phyloP scores from a whole-genome alignment of 2,888 invertebrate species.

The Hofmannophila pseudospretella region DNA sequence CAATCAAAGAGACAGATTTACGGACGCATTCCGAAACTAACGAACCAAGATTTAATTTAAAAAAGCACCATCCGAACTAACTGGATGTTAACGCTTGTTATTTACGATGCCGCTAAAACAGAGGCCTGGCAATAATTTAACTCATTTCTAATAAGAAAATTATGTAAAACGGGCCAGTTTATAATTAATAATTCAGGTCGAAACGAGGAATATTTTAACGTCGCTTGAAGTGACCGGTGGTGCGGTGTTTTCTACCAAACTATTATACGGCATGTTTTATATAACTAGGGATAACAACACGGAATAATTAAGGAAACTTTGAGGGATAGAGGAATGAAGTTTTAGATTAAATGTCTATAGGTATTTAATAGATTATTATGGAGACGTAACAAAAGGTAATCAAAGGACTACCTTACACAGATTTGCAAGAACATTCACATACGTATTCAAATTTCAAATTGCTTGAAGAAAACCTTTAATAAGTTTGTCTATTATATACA shows the following conservation, averaged over 20 bases:
- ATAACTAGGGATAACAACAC: constrained; percentile 1
- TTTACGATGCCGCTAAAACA: constrained; percentile 73
- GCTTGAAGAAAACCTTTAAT: too few relatives aligned
- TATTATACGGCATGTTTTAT: constrained; percentile 3
- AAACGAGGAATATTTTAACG: constrained; percentile 47
- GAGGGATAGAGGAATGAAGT: too few relatives aligned
- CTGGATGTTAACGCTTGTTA: constrained; percentile 48
- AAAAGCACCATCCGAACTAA: constrained; percentile 47
- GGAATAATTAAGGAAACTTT: too few relatives aligned
- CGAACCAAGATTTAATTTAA: constrained; percentile 63
- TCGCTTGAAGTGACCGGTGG: constrained; percentile 30
- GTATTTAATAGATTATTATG: too few relatives aligned
- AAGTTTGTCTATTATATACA: too few relatives aligned
- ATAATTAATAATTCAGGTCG: constrained; percentile 68
- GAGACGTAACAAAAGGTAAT: too few relatives aligned
- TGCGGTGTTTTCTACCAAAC: constrained; percentile 21
- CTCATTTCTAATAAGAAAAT: constrained; percentile 69
- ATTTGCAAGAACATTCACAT: too few relatives aligned
- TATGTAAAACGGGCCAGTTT: constrained; percentile 65
- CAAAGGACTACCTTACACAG: too few relatives aligned
- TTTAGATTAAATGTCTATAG: too few relatives aligned
- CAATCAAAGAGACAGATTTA: constrained; percentile 37
- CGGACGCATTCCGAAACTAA: constrained; percentile 43
- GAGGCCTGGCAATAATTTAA: constrained; percentile 57
- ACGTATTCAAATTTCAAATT: too few relatives aligned